Evolutionary conservation across 1,140 invertebrate species (phyloP).

Genomic region (Drosophila kurseongensis): DNA sequence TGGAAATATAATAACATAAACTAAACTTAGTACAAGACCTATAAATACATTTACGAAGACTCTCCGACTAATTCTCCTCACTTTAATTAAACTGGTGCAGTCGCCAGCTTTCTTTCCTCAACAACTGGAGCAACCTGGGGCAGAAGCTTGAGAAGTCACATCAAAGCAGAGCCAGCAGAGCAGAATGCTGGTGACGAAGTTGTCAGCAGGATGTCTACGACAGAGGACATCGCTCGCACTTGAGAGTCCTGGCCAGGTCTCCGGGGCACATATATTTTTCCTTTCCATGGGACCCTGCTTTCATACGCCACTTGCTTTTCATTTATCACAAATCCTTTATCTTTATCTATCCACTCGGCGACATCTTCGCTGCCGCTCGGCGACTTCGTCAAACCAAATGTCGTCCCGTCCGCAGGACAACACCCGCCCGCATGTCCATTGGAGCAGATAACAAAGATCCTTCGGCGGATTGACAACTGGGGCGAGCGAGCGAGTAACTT

Average conservation of each 20-base stretch:
- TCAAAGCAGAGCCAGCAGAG: too few species aligned
- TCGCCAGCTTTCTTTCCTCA: neutral
- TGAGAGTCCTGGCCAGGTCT: slow-evolving; percentile 7
- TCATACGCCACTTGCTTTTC: slow-evolving; percentile 81
- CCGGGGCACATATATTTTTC: slow-evolving; percentile 60
- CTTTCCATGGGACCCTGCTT: slow-evolving; percentile 61
- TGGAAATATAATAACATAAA: too few species aligned
- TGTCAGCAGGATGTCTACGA: slow-evolving; percentile 49
- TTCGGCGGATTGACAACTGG: slow-evolving; percentile 78
- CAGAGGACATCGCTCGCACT: slow-evolving; percentile 31
- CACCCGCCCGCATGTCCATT: slow-evolving; percentile 68
- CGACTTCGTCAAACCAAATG: slow-evolving; percentile 71
- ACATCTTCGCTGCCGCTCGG: slow-evolving; percentile 59
- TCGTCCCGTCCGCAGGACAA: slow-evolving; percentile 32
- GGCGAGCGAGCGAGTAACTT: slow-evolving; percentile 66
- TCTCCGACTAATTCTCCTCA: slow-evolving; percentile 1
- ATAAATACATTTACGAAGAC: too few species aligned
- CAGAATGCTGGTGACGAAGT: slow-evolving; percentile 63
- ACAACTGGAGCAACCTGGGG: slow-evolving; percentile 31
- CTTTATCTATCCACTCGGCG: slow-evolving; percentile 78
- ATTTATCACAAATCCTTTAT: slow-evolving; percentile 78
- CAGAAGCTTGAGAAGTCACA: slow-evolving; percentile 10
- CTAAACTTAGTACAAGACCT: too few species aligned
- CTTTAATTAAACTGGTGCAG: slow-evolving; percentile 24
- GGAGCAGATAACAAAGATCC: slow-evolving; percentile 80